These are phyloP conservation scores for Rallus limicola DNA, from an alignment of 2,113 vertebrate species.

Conservation along the genomic window DNA sequence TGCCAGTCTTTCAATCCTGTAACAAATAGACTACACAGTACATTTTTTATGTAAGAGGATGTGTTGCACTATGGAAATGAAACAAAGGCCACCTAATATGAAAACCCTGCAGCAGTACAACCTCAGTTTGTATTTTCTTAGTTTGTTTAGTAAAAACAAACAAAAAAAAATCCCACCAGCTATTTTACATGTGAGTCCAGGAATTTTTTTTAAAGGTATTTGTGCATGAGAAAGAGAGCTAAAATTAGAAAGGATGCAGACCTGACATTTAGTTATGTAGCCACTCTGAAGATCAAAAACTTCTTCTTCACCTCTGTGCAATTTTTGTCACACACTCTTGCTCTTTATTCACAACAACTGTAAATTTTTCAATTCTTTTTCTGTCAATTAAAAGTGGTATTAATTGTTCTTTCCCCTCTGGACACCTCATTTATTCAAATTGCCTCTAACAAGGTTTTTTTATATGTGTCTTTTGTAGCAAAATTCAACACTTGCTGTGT, in stretches of 20 bases:
- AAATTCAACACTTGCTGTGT: not conserved
- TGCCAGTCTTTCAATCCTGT: not conserved
- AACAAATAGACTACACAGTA: not conserved
- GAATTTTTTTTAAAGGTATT: not conserved
- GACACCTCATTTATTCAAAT: not conserved
- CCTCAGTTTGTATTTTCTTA: not conserved
- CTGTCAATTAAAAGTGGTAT: not conserved
- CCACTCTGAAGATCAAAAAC: not conserved
- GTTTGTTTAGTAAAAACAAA: not conserved
- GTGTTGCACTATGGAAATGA: not conserved
- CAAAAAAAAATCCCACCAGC: accelerated
- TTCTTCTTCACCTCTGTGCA: not conserved
- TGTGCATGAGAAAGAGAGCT: not conserved
- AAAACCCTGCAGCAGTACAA: not conserved
- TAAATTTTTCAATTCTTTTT: not conserved
- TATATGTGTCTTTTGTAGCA: not conserved
- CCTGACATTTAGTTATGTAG: not conserved
- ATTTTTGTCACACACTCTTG: not conserved
- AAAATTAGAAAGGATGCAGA: not conserved
- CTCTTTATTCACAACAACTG: not conserved
- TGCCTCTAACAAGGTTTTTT: not conserved
- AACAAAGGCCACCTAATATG: not conserved
- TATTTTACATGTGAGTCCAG: not conserved
- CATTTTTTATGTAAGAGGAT: not conserved
- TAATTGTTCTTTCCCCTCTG: not conserved